Conservation (phyloP, 2,113 vertebrate species). For the Otis tarda region DNA sequence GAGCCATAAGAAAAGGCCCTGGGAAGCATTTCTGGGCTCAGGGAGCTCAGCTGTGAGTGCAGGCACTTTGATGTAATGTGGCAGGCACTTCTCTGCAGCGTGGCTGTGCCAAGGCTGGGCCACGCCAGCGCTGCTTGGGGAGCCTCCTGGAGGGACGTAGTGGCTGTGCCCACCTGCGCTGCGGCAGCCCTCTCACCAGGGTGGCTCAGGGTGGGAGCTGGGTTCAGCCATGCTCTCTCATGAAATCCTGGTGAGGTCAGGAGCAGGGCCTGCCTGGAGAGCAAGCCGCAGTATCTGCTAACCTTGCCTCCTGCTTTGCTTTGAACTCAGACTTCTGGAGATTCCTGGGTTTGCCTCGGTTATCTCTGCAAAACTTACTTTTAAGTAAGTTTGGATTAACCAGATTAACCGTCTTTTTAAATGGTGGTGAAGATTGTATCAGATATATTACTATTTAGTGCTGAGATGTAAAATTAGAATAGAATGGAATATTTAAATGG, state of each 20-base stretch:
- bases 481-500: neutral
- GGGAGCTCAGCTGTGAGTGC: neutral
- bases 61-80: neutral
- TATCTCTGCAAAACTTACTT: neutral
- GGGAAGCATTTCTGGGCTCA: neutral
- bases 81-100: accelerated
- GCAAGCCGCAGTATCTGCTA: neutral
- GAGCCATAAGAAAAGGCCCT: neutral
- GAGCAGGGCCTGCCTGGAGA: neutral
- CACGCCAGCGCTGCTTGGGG: accelerated
- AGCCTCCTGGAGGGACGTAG: neutral
- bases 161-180: neutral
- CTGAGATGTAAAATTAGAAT: neutral
- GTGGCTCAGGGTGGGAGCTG: neutral
- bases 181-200: neutral
- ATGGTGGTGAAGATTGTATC: neutral
- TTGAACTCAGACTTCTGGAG: neutral
- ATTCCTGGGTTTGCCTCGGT: neutral
- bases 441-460: neutral
- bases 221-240: accelerated
- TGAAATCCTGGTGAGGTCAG: neutral
- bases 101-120: neutral
- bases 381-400: neutral
- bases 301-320: neutral
- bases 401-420: neutral